Conservation (phyloP, 2,888 invertebrate species). For the Cephalotes varians region DNA sequence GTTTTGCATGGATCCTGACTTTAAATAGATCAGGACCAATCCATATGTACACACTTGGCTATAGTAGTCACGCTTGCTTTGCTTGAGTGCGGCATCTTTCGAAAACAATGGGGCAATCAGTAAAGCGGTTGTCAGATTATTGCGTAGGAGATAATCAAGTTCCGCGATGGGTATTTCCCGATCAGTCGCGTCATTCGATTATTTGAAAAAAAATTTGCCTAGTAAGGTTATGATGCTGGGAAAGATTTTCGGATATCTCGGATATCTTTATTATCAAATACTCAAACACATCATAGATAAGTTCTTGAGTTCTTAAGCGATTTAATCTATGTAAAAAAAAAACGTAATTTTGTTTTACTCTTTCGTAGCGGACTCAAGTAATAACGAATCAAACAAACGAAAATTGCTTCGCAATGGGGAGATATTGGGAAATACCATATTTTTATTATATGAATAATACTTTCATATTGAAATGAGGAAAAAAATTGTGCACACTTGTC, state of each 20-base stretch:
- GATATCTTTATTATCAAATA: neutral
- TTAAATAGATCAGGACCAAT: neutral
- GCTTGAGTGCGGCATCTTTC: conserved; percentile 46
- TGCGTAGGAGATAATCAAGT: conserved; percentile 77
- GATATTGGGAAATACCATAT: no score
- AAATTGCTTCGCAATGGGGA: neutral
- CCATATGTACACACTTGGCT: neutral
- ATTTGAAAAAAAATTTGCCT: conserved; percentile 50
- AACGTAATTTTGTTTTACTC: neutral
- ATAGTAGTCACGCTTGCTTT: conserved; percentile 26
- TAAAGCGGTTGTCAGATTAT: conserved; percentile 59
- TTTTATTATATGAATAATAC: neutral
- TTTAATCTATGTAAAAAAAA: neutral
- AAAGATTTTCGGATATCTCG: neutral
- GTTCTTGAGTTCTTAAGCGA: neutral
- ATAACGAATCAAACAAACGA: neutral
- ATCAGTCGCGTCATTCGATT: conserved; percentile 59
- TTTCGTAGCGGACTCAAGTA: neutral
- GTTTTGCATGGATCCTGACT: neutral
- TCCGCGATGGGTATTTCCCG: conserved; percentile 77
- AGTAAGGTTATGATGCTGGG: neutral
- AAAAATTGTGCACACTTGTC: neutral
- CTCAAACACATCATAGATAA: neutral
- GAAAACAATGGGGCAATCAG: conserved; percentile 53
- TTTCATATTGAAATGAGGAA: neutral